A percentile compares a stretch with the other conserved stretches of the same genome.
These are phyloP conservation scores for Machaerirhynchus nigripectus DNA, from an alignment of 2,113 vertebrate genomes.

Conservation along the genomic window DNA sequence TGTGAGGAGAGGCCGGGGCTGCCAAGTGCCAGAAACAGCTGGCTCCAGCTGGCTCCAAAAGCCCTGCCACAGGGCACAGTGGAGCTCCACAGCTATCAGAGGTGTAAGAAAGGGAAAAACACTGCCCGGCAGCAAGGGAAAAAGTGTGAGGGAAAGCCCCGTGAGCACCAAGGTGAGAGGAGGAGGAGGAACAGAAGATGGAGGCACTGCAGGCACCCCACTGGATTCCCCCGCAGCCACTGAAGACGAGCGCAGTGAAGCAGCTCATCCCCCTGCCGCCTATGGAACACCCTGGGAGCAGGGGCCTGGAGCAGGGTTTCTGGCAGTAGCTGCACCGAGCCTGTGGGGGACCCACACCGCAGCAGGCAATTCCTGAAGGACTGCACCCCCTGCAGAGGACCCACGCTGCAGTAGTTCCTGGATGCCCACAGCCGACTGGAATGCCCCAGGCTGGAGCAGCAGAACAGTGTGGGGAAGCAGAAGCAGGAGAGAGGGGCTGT, in stretches of 20 bases:
- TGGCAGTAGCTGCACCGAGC: fast-evolving
- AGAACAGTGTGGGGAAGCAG: neutral
- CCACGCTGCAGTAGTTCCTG: fast-evolving
- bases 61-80: neutral
- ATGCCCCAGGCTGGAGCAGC: no score
- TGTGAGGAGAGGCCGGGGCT: fast-evolving
- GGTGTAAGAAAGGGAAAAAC: neutral
- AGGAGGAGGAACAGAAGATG: no score
- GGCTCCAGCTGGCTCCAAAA: neutral
- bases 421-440: neutral
- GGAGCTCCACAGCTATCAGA: fast-evolving
- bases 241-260: neutral
- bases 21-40: neutral
- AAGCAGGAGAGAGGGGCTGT: neutral
- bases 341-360: fast-evolving
- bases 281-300: neutral
- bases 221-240: neutral
- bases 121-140: neutral
- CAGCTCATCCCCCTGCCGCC: fast-evolving
- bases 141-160: neutral
- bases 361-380: neutral
- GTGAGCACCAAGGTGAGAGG: neutral
- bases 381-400: fast-evolving
- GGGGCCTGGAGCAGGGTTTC: neutral
- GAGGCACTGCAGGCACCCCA: no score